Conservation (phyloP, 2,888 invertebrate genomes). For the Rhodophaea formosa region DNA sequence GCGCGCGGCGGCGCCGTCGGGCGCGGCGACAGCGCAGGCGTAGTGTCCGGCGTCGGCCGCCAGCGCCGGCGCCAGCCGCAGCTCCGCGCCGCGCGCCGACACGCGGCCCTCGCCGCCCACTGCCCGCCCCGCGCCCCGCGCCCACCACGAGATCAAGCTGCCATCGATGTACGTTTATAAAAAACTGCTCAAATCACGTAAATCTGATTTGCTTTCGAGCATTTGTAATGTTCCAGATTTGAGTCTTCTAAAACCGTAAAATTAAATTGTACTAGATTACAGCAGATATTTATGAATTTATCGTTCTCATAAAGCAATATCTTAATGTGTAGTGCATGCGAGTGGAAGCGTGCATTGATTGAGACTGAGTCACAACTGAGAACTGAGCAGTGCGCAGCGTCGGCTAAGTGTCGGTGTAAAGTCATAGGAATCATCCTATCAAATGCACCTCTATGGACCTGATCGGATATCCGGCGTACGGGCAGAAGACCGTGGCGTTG, state of each 20-base stretch:
- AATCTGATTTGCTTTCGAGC: neutral
- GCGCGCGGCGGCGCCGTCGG: constrained; percentile 85
- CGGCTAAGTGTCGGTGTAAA: constrained; percentile 3
- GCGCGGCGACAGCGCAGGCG: constrained; percentile 87
- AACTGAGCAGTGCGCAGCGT: constrained; percentile 4
- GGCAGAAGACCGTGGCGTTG: constrained; percentile 88
- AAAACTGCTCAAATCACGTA: neutral
- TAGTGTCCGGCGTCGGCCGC: constrained; percentile 87
- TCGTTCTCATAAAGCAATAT: neutral
- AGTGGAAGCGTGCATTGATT: neutral
- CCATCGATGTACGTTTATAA: constrained; percentile 29
- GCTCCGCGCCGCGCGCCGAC: constrained; percentile 55
- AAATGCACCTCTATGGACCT: constrained; percentile 80
- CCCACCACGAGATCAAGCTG: constrained; percentile 73
- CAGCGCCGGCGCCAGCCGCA: constrained; percentile 59
- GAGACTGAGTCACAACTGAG: too few species aligned
- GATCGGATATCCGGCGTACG: constrained; percentile 93
- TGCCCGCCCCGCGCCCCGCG: constrained; percentile 73
- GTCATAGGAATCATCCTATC: constrained; percentile 57
- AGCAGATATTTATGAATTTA: neutral
- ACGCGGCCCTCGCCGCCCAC: constrained; percentile 67
- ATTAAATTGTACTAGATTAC: too few species aligned
- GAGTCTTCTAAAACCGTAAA: neutral
- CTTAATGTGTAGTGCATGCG: constrained; percentile 2
- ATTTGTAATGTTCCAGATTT: too few species aligned